A percentile compares a stretch with the other conserved stretches of the same genome.
These are phyloP conservation scores for Sphaerodactylus townsendi DNA, from an alignment of 2,113 vertebrate species.

Conservation along the genomic window DNA sequence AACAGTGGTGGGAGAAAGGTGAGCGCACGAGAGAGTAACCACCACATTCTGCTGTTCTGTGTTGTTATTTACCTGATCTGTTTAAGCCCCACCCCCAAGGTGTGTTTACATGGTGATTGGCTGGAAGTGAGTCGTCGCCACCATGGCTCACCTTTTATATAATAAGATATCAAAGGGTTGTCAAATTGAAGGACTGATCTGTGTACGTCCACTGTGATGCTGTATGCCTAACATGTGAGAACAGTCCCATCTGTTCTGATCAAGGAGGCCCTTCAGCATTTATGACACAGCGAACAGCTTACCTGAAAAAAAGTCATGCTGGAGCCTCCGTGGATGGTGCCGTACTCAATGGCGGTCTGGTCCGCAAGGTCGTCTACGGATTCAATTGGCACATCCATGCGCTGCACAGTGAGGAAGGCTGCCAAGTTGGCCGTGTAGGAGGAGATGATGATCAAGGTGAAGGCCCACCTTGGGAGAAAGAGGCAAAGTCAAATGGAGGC, in stretches of 20 bases:
- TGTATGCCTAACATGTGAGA: not conserved
- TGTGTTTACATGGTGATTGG: no score
- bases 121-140: no score
- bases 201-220: no score
- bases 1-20: no score
- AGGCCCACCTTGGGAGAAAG: conserved; percentile 88
- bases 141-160: no score
- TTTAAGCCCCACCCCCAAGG: no score
- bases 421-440: conserved; percentile 98
- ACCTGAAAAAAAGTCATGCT: conserved; percentile 99
- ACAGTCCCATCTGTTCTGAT: not conserved
- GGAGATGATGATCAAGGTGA: conserved; percentile 98
- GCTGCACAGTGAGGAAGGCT: conserved; percentile 94
- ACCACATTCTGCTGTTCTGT: no score
- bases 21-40: no score
- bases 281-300: conserved; percentile 45
- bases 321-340: conserved; percentile 97
- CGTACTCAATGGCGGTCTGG: conserved; percentile 96
- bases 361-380: conserved; percentile 97
- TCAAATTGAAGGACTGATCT: not conserved
- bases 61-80: no score
- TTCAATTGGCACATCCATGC: conserved; percentile 97
- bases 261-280: not conserved
- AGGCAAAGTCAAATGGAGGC: not conserved
- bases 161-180: not conserved